These are phyloP conservation scores for Glossosoma conforme DNA, from an alignment of 1,140 invertebrate species.

Conservation along the genomic window DNA sequence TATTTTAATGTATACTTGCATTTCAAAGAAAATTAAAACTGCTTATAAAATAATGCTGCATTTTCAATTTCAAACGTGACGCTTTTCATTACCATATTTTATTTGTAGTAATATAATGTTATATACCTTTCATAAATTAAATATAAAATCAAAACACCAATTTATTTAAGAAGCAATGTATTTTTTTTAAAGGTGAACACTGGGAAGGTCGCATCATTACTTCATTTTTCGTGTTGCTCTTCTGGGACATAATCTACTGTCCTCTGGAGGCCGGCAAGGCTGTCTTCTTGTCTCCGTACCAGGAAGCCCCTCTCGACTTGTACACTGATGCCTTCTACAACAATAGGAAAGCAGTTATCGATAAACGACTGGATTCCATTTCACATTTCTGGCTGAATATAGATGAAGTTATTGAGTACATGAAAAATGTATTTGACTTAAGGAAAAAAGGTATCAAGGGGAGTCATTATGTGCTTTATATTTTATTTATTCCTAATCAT, in stretches of 20 bases:
- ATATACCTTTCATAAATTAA: too few species aligned
- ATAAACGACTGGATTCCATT: slow-evolving; percentile 50
- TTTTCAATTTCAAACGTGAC: too few species aligned
- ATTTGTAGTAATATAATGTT: too few species aligned
- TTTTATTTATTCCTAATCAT: too few species aligned
- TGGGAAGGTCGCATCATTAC: slow-evolving; percentile 64
- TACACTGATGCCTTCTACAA: slow-evolving; percentile 58
- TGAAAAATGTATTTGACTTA: slow-evolving; percentile 40
- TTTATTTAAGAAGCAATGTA: too few species aligned
- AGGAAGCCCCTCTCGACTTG: slow-evolving; percentile 65
- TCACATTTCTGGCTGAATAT: slow-evolving; percentile 31
- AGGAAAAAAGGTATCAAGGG: slow-evolving; percentile 41
- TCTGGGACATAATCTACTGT: slow-evolving; percentile 73
- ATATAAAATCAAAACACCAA: too few species aligned
- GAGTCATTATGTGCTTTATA: too few species aligned
- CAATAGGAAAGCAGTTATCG: slow-evolving; percentile 54
- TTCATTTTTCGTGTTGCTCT: slow-evolving; percentile 62
- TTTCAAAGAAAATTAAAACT: too few species aligned
- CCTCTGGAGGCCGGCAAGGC: slow-evolving; percentile 49
- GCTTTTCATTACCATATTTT: too few species aligned
- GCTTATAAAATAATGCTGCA: too few species aligned
- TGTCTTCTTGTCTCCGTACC: slow-evolving; percentile 61
- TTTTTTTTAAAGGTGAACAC: slow-evolving; percentile 48
- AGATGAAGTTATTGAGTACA: slow-evolving; percentile 39
- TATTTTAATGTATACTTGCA: too few species aligned